phyloP scores from a whole-genome alignment of 2,797 vertebrate genomes.

The Lithobates pipiens region DNA sequence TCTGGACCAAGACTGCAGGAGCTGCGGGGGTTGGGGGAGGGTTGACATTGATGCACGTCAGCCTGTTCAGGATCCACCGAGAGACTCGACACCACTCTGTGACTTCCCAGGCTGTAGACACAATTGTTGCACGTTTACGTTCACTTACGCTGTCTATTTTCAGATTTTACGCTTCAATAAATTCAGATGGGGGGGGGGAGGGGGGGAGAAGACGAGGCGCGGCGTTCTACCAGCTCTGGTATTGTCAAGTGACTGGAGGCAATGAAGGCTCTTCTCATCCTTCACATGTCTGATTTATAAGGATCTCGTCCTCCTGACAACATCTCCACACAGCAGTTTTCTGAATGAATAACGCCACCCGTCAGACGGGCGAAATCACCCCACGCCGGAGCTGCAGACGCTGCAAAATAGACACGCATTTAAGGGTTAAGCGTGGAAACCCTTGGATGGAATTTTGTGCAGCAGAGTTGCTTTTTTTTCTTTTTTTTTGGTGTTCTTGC shows the following conservation, averaged over 20 bases:
- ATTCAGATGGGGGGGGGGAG: too few species aligned
- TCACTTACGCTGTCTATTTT: conserved; percentile 44
- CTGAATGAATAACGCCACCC: conserved; percentile 28
- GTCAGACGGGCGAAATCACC: conserved; percentile 30
- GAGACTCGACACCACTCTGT: too few species aligned
- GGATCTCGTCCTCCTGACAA: conserved; percentile 29
- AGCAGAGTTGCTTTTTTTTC: too few species aligned
- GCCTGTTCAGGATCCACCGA: too few species aligned
- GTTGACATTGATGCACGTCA: too few species aligned
- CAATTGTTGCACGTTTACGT: neutral
- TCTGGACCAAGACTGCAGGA: too few species aligned
- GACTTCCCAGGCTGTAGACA: too few species aligned
- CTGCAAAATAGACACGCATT: neutral
- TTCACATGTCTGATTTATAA: conserved; percentile 45
- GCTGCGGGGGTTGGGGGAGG: too few species aligned
- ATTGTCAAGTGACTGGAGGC: conserved; percentile 34
- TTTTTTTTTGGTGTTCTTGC: neutral
- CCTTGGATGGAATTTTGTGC: neutral
- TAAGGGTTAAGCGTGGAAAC: conserved; percentile 6
- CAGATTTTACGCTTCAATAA: conserved; percentile 41
- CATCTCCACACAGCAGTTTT: conserved; percentile 37
- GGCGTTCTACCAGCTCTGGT: conserved; percentile 15
- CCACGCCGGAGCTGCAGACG: neutral
- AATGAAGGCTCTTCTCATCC: conserved; percentile 44
- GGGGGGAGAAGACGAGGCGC: too few species aligned